Evolutionary conservation across 1,140 invertebrate genomes (phyloP).

Genomic region (Apis cerana): DNA sequence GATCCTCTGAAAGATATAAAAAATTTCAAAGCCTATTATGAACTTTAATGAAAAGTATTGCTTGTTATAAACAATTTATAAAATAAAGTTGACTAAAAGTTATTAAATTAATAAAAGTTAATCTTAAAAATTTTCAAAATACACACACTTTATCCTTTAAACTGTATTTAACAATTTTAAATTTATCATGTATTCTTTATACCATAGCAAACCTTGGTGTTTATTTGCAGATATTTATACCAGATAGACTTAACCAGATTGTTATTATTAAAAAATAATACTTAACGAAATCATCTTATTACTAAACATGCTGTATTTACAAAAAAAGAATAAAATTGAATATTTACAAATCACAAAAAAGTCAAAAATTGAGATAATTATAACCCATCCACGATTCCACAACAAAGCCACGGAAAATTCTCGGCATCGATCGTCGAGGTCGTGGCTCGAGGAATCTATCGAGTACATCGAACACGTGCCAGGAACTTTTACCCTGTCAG

Average conservation of each 20-base stretch:
- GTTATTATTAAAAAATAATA: too few relatives aligned
- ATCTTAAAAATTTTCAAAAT: too few relatives aligned
- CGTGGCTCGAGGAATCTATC: neutral
- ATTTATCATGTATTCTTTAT: too few relatives aligned
- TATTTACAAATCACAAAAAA: too few relatives aligned
- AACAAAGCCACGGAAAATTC: neutral
- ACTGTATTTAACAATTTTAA: too few relatives aligned
- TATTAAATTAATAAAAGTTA: too few relatives aligned
- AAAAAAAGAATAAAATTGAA: neutral
- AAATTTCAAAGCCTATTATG: neutral
- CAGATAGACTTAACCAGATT: too few relatives aligned
- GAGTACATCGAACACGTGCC: slow-evolving; percentile 33
- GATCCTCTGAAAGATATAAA: neutral
- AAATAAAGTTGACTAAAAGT: neutral
- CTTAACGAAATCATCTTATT: too few relatives aligned
- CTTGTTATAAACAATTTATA: neutral
- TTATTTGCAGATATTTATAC: too few relatives aligned
- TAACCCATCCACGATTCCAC: neutral
- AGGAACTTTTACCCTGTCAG: neutral
- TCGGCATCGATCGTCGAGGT: slow-evolving; percentile 14
- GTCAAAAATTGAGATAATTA: neutral
- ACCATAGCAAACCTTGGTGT: too few relatives aligned
- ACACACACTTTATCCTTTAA: too few relatives aligned
- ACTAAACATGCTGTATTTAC: too few relatives aligned
- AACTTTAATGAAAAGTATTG: neutral